Base-by-base conservation (phyloP, 1,140 invertebrate genomes). In the Centruroides sculpturatus region DNA sequence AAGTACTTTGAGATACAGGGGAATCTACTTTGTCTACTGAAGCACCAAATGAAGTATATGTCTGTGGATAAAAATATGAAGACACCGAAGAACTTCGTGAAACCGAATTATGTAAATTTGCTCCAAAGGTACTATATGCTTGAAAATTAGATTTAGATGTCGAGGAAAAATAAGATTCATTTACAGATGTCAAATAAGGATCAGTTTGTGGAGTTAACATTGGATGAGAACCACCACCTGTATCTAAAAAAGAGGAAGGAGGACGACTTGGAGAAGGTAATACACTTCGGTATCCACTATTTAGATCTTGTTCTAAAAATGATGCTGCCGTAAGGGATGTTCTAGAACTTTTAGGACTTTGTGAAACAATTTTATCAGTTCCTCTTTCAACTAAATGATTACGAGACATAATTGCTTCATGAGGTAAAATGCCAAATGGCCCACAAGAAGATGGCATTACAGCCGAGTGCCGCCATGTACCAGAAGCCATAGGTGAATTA, bases 371-470 rank as follows among this genome's bases (percentile, higher is more conserved):
- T 59, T 65, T 66, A 11, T 64, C 62, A 36, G 46, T 54, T 34
- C 53, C 36, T 47, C 61, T 49, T 36, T 59, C 59, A 10, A 62
- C 59, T 34, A 59, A 34, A 63, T 63, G 64, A 49, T 61, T 63
- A 56, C 66, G 47, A 35, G 59, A 60, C 8, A 67, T 35, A 10
- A 67, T 60, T 47, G 66, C 55, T 61, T 67, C 61, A 54, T 67
- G 66, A 46, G 66, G 66, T n/a, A 67, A 46, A 46, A 67, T 59
- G 4, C 66, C 66, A 61, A 67, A 67, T 46, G 66, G 64, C 11
- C 66, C 64, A 50, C 63, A 65, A 3, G 57, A 47, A 9, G 66
- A 55, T 11, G 66, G 61, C 41, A 62, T 60, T 7, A 67, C 61
- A 10, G 56, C 62, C n/a, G 63, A 57, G 34, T 52, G 34, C 9